These are phyloP conservation scores for Achatina immaculata DNA, from an alignment of 1,140 invertebrate genomes.

Conservation along the genomic window DNA sequence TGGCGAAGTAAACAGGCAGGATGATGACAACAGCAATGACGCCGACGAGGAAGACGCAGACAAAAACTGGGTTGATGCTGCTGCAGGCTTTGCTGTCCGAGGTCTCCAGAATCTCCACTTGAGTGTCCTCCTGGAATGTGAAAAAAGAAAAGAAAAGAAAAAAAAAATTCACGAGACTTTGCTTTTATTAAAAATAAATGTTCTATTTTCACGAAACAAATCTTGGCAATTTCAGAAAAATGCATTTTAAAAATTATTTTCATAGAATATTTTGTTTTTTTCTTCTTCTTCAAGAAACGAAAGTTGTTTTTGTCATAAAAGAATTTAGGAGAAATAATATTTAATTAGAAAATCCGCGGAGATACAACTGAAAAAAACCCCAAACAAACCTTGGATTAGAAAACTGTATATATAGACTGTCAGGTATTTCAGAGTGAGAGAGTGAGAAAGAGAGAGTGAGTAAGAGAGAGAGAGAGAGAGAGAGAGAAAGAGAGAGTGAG, in stretches of 20 bases:
- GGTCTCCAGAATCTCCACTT: conserved; percentile 17
- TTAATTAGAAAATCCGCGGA: no score
- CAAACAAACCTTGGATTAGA: no score
- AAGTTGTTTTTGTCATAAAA: no score
- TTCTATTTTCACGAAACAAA: background rate
- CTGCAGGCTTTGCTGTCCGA: conserved; percentile 22
- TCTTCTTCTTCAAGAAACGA: no score
- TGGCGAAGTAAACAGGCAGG: background rate
- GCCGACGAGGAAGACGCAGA: background rate
- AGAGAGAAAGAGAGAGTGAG: no score
- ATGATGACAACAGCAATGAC: background rate
- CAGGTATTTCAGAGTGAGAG: no score
- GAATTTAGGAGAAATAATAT: no score
- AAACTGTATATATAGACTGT: no score
- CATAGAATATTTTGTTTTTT: background rate
- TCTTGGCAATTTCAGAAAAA: background rate
- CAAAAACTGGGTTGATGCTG: conserved; percentile 10
- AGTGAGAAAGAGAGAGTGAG: background rate
- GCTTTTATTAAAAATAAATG: conserved; percentile 1
- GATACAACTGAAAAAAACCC: no score
- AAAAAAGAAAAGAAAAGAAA: background rate
- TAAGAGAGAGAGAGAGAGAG: no score
- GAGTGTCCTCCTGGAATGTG: conserved; percentile 18
- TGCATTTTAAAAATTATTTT: background rate
- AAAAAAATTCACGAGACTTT: no score